Percentiles rank a stretch among this genome's conserved stretches.
Conservation (phyloP, 2,888 invertebrate genomes). For the Agrenia bidenticulata region DNA sequence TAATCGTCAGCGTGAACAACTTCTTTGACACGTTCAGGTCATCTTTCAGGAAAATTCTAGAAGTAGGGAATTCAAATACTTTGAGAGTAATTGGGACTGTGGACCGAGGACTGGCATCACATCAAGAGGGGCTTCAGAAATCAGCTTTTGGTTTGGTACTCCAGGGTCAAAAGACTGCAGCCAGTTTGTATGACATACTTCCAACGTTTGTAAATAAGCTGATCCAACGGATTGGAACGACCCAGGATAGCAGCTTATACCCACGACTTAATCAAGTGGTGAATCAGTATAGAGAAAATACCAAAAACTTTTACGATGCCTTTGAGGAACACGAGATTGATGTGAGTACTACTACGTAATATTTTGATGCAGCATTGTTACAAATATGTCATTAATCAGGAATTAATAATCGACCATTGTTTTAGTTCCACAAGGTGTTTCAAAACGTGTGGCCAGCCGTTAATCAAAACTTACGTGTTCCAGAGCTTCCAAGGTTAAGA, state of each 20-base stretch:
- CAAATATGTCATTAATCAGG: background rate
- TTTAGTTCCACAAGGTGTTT: conserved; percentile 3
- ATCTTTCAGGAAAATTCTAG: conserved; percentile 20
- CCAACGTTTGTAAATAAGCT: conserved; percentile 28
- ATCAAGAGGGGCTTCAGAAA: conserved; percentile 25
- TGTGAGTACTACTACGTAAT: conserved; percentile 24
- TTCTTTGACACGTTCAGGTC: background rate
- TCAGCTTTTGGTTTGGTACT: conserved; percentile 19
- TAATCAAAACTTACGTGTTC: conserved; percentile 37
- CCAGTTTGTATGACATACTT: conserved; percentile 25
- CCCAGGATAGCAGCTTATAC: conserved; percentile 17
- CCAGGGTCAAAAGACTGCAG: conserved; percentile 32
- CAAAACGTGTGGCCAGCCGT: conserved; percentile 25
- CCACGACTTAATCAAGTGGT: conserved; percentile 24
- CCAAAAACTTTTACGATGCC: conserved; percentile 24
- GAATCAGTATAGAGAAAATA: conserved; percentile 25
- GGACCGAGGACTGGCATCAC: conserved; percentile 18
- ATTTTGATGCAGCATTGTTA: background rate
- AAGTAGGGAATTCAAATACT: conserved; percentile 19
- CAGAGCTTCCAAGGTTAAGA: conserved; percentile 20
- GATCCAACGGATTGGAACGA: conserved; percentile 27
- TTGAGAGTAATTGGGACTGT: conserved; percentile 29
- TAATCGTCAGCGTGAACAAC: background rate
- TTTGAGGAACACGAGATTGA: conserved; percentile 34
- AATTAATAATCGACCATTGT: background rate